Evolutionary conservation across 2,888 invertebrate species (phyloP).

Genomic region (Rhodophaea formosa): DNA sequence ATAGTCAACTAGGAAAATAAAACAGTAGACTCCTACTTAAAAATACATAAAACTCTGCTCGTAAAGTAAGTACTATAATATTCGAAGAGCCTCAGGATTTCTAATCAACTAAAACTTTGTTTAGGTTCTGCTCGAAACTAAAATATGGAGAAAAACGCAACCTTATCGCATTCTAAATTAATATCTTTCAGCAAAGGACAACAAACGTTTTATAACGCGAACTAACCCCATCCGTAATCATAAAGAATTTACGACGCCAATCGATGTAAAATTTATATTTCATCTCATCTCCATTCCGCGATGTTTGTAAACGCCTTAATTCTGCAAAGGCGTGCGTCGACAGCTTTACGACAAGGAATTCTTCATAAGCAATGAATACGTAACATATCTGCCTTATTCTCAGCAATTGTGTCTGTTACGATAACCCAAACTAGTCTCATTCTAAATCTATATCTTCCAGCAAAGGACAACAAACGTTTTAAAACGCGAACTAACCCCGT

Average conservation of each 20-base stretch:
- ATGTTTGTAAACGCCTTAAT: conserved; percentile 31
- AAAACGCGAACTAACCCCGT: conserved; percentile 1
- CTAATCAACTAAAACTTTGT: too few species aligned
- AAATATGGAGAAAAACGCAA: neutral
- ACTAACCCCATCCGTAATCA: conserved; percentile 4
- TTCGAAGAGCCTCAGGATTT: too few species aligned
- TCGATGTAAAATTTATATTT: conserved; percentile 29
- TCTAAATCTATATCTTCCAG: neutral
- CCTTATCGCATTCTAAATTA: neutral
- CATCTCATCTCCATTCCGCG: conserved; percentile 33
- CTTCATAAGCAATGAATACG: conserved; percentile 57
- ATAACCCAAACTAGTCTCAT: neutral
- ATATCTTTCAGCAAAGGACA: neutral
- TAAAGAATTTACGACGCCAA: conserved; percentile 16
- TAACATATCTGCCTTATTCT: conserved; percentile 53
- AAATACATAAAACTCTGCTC: too few species aligned
- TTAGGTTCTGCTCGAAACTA: neutral
- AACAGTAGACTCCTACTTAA: too few species aligned
- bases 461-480: conserved; percentile 4
- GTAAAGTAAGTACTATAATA: too few species aligned
- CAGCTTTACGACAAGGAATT: conserved; percentile 55
- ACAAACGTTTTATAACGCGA: conserved; percentile 6
- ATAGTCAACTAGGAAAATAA: too few species aligned
- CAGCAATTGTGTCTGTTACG: conserved; percentile 77
- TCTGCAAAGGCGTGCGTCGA: conserved; percentile 41